Evolutionary conservation across 2,797 vertebrate species (phyloP), one percentile per base, ranked within the genome.

Genomic region (Sebastes iracundus): DNA sequence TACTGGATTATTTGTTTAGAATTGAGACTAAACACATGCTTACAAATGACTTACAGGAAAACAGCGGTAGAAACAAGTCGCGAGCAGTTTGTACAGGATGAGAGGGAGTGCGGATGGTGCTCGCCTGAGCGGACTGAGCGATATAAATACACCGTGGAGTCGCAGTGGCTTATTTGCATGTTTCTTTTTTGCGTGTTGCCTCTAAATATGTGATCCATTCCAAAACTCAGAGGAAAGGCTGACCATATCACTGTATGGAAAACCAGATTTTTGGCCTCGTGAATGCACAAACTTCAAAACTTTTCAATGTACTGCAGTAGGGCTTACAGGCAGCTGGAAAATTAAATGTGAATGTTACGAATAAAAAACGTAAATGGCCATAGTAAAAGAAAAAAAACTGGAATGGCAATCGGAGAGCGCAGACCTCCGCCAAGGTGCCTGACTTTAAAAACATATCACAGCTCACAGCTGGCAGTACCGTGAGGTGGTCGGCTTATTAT

Each of bases 1-100:
- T 78, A 80, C 76, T 88, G 91, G 86, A 93, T 94, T 93, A 93
- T 89, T 92, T 92, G 85, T 90, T 91, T 88, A 78, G 80, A 92
- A 85, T 61, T 81, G 49, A 80, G 71, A 69, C 70, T 82, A 85
- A 87, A 90, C 83, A 88, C 65, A 65, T 90, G 82, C 87, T 94
- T 92, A 91, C 85, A 85, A 82, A 84, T 88, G 77, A 90, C 72
- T 90, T 72, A 84, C 60, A 90, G 79, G 42, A 81, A 69, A 38
- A 69, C 74, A 63, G 49, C 69, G 62, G 64, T 65, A 20, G 63
- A 55, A 68, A 80, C 18, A 67, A 66, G 63, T 7, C n/a, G 14
- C 7, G 38, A 67, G 12, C 2, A 1, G 7, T 64, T 55, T 58
- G 56, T 14, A 25, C 22, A 69, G 56, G 16, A 69, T 53, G 6